Evolutionary conservation across 2,797 vertebrate species (phyloP).

Genomic region (Lacerta agilis): DNA sequence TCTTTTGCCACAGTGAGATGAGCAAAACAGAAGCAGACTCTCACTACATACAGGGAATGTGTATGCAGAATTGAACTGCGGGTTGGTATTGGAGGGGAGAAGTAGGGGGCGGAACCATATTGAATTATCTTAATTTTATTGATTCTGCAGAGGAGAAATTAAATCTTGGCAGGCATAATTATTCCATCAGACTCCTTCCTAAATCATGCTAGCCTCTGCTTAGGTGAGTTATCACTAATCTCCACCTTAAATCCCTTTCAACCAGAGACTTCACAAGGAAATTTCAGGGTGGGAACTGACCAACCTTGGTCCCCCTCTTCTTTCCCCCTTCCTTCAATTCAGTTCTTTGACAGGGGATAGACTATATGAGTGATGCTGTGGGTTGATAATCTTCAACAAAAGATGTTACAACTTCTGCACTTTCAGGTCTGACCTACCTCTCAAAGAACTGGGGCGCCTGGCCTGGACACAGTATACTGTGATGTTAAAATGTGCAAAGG

Average conservation of each 20-base stretch:
- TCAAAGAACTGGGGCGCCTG: neutral
- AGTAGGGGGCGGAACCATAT: neutral
- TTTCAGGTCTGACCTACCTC: neutral
- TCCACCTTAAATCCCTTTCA: neutral
- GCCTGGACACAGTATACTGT: neutral
- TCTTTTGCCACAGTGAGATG: neutral
- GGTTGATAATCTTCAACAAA: neutral
- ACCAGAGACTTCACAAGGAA: neutral
- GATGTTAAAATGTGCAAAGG: neutral
- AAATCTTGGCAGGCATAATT: neutral
- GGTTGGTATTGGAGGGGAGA: neutral
- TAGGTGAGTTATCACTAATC: neutral
- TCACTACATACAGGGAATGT: neutral
- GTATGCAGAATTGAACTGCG: neutral
- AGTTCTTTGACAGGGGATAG: neutral
- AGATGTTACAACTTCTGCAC: neutral
- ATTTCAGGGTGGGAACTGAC: neutral
- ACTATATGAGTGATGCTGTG: neutral
- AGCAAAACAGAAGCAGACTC: neutral
- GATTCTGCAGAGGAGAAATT: neutral
- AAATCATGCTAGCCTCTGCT: neutral
- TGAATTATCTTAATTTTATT: neutral
- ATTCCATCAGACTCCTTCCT: neutral
- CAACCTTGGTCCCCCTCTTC: neutral
- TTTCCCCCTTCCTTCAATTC: neutral